Conservation (phyloP, 2,113 vertebrate genomes). For the Gallinago undulata region DNA sequence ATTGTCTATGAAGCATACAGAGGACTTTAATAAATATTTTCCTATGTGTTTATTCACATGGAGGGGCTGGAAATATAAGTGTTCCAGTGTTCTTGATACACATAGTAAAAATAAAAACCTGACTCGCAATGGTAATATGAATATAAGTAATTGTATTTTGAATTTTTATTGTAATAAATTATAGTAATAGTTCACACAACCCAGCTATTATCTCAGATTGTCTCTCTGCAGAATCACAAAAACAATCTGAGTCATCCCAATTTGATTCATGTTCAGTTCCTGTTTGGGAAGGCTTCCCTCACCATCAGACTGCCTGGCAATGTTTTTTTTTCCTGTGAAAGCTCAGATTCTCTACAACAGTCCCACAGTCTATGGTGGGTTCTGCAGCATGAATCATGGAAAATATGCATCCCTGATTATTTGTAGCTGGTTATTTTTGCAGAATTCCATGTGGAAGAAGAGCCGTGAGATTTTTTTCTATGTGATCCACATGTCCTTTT, state of each 20-base stretch:
- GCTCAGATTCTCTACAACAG: background rate
- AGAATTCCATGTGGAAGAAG: background rate
- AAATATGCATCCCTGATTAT: conserved; percentile 13
- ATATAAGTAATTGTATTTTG: conserved; percentile 12
- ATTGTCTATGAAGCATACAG: background rate
- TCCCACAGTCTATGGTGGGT: background rate
- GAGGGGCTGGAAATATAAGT: background rate
- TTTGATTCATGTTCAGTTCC: conserved; percentile 55
- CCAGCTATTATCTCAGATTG: conserved; percentile 61
- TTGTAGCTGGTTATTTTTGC: conserved; percentile 25
- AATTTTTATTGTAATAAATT: conserved; percentile 38
- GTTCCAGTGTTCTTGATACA: background rate
- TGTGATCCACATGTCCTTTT: background rate
- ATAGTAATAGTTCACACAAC: conserved; percentile 45
- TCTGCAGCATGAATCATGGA: conserved; percentile 51
- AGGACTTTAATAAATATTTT: background rate
- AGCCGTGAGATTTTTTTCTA: background rate
- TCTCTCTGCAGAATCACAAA: conserved; percentile 49
- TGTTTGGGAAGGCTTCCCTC: conserved; percentile 48
- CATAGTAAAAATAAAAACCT: background rate
- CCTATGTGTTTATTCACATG: background rate
- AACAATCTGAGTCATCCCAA: conserved; percentile 48
- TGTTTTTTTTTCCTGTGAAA: background rate
- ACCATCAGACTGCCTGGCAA: background rate
- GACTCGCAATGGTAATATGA: background rate